These are phyloP conservation scores for Vulpes lagopus DNA, from an alignment of 2,113 vertebrate species.

Conservation along the genomic window DNA sequence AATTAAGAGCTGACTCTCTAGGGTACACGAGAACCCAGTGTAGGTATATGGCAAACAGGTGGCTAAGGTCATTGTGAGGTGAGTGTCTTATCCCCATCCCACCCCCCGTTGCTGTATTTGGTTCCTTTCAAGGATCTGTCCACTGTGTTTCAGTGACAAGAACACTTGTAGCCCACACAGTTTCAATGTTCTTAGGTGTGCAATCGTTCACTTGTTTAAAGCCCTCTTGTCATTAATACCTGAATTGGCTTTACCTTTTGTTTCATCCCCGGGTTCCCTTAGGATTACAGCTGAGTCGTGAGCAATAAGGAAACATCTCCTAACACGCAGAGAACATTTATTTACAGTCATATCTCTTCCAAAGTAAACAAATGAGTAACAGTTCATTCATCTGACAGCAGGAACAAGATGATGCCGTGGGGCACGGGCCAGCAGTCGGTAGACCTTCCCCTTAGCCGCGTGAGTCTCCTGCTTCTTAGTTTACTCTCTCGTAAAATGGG, in stretches of 20 bases:
- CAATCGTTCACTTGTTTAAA: conserved; percentile 60
- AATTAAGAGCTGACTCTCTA: conserved; percentile 67
- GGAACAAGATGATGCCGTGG: conserved; percentile 1
- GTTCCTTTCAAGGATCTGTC: conserved; percentile 57
- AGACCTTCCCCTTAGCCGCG: conserved; percentile 30
- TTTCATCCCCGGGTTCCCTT: conserved; percentile 45
- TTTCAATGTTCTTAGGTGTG: conserved; percentile 65
- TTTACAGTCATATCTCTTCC: conserved; percentile 72
- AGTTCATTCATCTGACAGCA: conserved; percentile 54
- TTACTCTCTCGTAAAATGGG: conserved; percentile 19
- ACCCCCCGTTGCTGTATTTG: conserved; percentile 45
- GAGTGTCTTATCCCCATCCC: not conserved
- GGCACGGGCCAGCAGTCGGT: not conserved
- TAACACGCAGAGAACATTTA: conserved; percentile 69
- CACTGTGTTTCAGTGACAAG: conserved; percentile 41
- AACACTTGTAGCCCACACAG: conserved; percentile 54
- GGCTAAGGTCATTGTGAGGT: conserved; percentile 53
- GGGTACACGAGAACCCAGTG: conserved; percentile 51
- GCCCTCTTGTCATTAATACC: conserved; percentile 61
- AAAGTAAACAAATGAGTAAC: conserved; percentile 60
- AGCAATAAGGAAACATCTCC: conserved; percentile 69
- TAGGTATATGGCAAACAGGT: conserved; percentile 38
- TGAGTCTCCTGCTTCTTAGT: conserved; percentile 31
- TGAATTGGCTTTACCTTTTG: conserved; percentile 65
- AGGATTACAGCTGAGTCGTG: conserved; percentile 57